Base-by-base conservation (phyloP, 92 coral and sea anemone species). In the Zoanthus solanderi region DNA sequence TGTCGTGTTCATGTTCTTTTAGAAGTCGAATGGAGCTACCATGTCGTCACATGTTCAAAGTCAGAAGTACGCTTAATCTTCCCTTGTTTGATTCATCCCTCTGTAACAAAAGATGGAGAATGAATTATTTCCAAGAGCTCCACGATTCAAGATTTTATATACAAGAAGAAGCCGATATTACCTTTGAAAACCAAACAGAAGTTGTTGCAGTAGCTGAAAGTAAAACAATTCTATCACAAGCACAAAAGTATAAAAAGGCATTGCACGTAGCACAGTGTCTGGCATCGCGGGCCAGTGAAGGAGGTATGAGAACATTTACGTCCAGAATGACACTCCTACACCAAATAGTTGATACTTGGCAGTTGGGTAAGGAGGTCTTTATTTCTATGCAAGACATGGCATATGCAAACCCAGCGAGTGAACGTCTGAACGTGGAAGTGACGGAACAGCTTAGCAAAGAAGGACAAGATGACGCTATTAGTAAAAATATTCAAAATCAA, bases 11-110 rank as follows among this genome's bases (percentile, higher is more conserved):
- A 31, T 92, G 95, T 57, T 23, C 89, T 44, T 92, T 89, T 80
- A 77, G 68, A 37, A 78, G 84, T 13, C 83, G 83, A 60, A 90
- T 92, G 95, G 52, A 46, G 45, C 83, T 92, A 16, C 95, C 91
- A 53, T 92, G 93, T 75, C 76, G 87, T 73, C 95, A 92, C 87
- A 83, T 92, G 16, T 87, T 90, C 45, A 90, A 87, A 74, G 93
- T 85, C 56, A 75, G 93, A 34, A 73, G 50, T 12, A 44, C 80
- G 8, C 84, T 89, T 63, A 78, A 68, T 52, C 89, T 89, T 14
- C 87, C 95, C 16, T 47, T 65, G 16, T 92, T 92, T 71, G 89
- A 87, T 76, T 71, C 71, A 29, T 57, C 90, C 69, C 28, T 93
- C 15, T 47, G 45, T 32, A 84, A 89, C 46, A 84, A 72, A 76